These are phyloP conservation scores for Cremastinae sp. DNA, from an alignment of 2,888 invertebrate genomes.

Conservation along the genomic window DNA sequence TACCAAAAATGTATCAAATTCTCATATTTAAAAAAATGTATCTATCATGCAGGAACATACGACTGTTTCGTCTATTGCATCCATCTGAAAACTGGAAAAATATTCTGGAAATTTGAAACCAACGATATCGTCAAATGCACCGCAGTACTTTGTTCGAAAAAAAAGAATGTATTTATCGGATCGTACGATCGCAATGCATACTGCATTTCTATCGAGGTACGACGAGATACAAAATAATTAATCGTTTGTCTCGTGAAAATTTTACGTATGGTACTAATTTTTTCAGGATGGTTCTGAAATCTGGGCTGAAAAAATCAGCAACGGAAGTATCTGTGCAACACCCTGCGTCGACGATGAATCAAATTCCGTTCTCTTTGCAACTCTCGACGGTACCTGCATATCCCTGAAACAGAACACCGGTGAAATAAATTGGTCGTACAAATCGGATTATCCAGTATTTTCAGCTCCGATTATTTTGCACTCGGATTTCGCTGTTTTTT, in stretches of 20 bases:
- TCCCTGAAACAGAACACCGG: constrained; percentile 82
- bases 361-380: constrained; percentile 80
- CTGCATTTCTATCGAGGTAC: constrained; percentile 83
- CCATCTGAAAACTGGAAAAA: constrained; percentile 81
- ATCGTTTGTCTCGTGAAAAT: neutral
- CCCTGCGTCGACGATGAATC: constrained; percentile 75
- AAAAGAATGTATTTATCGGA: constrained; percentile 84
- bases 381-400: constrained; percentile 84
- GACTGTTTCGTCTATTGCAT: constrained; percentile 88
- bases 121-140: constrained; percentile 86
- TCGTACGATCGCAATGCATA: constrained; percentile 87
- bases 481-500: constrained; percentile 82
- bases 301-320: constrained; percentile 78
- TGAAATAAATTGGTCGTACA: constrained; percentile 83
- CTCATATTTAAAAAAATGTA: neutral
- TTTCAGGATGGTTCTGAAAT: constrained; percentile 81
- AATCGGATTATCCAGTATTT: constrained; percentile 85
- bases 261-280: constrained; percentile 1
- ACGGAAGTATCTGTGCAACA: constrained; percentile 82
- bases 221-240: constrained; percentile 51
- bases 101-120: constrained; percentile 85
- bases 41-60: constrained; percentile 85
- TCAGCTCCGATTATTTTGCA: constrained; percentile 84
- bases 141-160: constrained; percentile 79
- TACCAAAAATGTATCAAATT: too few species aligned